Evolutionary conservation across 2,888 invertebrate genomes (phyloP).

Genomic region (Hypselothyrea guttata): DNA sequence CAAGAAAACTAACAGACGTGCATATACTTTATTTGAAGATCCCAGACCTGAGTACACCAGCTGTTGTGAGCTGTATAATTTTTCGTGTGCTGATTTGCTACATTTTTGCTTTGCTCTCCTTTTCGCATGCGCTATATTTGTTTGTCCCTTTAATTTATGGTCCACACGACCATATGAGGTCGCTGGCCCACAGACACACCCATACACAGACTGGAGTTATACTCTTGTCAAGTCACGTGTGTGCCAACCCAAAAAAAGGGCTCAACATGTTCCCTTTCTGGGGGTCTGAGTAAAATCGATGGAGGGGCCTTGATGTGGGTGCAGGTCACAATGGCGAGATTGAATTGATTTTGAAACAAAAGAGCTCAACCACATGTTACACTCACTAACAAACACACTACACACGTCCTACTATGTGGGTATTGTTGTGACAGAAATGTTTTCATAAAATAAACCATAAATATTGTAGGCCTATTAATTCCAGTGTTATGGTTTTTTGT

Average conservation of each 20-base stretch:
- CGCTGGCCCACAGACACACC: constrained; percentile 17
- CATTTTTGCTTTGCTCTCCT: constrained; percentile 7
- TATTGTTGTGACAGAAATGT: constrained; percentile 3
- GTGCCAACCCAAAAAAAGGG: constrained; percentile 25
- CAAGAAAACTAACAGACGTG: too few relatives aligned
- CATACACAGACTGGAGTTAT: background rate
- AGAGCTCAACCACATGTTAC: constrained; percentile 22
- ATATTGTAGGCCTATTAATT: constrained; percentile 19
- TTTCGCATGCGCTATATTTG: constrained; percentile 14
- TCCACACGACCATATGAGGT: constrained; percentile 40
- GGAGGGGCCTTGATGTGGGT: constrained; percentile 23
- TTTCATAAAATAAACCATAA: constrained; percentile 23
- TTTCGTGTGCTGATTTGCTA: constrained; percentile 24
- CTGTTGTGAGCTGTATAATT: constrained; percentile 32
- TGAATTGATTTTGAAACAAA: constrained; percentile 52
- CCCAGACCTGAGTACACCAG: background rate
- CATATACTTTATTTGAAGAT: background rate
- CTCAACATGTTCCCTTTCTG: constrained; percentile 10
- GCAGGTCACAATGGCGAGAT: constrained; percentile 19
- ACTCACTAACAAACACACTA: background rate
- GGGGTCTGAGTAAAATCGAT: constrained; percentile 41
- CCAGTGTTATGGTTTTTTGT: background rate
- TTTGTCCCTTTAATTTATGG: constrained; percentile 40
- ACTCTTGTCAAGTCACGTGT: constrained; percentile 42
- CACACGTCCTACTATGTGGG: background rate